A percentile compares a stretch with the other conserved stretches of the same genome.
Conservation (phyloP, 1,140 invertebrate species). For the Hypsibius dujardini region DNA sequence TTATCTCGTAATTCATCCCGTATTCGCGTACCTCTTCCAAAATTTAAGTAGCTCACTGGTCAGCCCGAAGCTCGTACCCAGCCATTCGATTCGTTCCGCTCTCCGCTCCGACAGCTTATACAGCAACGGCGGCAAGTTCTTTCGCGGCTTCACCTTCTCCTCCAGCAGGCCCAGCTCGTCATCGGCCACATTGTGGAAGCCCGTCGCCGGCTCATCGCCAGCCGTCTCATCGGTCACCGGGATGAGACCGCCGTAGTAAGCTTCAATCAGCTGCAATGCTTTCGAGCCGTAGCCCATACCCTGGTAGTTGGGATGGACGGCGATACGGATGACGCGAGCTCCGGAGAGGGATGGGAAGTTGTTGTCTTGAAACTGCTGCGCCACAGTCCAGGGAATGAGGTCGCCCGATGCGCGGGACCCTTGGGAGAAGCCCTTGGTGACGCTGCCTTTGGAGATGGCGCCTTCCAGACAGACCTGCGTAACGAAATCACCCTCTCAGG, state of each 20-base stretch:
- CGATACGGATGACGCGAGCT: conserved; percentile 78
- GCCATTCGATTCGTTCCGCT: conserved; percentile 72
- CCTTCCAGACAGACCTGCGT: conserved; percentile 76
- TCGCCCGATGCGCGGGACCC: conserved; percentile 82
- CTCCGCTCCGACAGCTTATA: conserved; percentile 52
- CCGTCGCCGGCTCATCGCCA: conserved; percentile 27
- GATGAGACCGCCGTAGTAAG: conserved; percentile 75
- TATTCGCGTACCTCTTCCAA: conserved; percentile 49
- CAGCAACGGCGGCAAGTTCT: conserved; percentile 41
- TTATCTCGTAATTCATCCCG: too few species aligned
- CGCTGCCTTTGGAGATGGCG: conserved; percentile 60
- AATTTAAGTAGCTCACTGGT: conserved; percentile 70
- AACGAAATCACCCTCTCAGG: conserved; percentile 19
- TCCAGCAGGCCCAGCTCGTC: conserved; percentile 24
- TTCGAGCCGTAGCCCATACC: conserved; percentile 85
- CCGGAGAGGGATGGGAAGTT: conserved; percentile 80
- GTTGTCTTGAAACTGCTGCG: conserved; percentile 81
- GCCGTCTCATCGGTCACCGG: conserved; percentile 45
- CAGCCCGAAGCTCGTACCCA: conserved; percentile 82
- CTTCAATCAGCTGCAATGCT: conserved; percentile 59
- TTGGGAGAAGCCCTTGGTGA: conserved; percentile 55
- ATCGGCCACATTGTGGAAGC: conserved; percentile 24
- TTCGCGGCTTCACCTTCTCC: conserved; percentile 31
- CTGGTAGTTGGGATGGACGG: conserved; percentile 95
- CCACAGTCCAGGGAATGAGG: conserved; percentile 92